phyloP scores from a whole-genome alignment of 2,113 vertebrate species.

The Leptobrachium leishanense region DNA sequence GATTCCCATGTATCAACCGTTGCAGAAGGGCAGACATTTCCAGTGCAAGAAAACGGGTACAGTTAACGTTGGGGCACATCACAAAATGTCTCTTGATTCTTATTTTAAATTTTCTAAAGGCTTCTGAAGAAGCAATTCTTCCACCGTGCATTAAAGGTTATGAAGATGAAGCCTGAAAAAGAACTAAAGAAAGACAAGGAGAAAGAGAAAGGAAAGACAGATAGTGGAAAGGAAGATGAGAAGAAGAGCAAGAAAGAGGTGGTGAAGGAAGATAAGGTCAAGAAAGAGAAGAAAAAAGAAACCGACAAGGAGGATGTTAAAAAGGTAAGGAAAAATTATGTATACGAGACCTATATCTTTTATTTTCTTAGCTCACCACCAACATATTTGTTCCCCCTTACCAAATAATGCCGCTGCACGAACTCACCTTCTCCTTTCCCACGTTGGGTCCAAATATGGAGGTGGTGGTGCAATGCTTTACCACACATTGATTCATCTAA shows the following conservation, averaged over 20 bases:
- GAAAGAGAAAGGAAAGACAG: constrained; percentile 71
- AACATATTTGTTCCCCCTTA: too few species aligned
- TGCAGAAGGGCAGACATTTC: too few species aligned
- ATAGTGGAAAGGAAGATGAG: constrained; percentile 85
- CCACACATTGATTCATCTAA: too few species aligned
- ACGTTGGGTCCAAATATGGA: too few species aligned
- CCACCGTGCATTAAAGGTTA: constrained; percentile 94
- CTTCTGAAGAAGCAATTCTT: constrained; percentile 98
- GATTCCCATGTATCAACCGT: too few species aligned
- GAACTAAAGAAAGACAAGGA: constrained; percentile 86
- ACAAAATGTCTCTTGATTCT: too few species aligned
- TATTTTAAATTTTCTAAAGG: constrained; percentile 61
- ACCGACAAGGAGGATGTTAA: constrained; percentile 85
- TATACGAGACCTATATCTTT: background rate
- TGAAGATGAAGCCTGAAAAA: constrained; percentile 97
- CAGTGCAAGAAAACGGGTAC: too few species aligned
- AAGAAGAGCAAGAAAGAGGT: constrained; percentile 81
- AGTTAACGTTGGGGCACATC: too few species aligned
- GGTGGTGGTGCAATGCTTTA: too few species aligned
- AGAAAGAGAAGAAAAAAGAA: constrained; percentile 86
- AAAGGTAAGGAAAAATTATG: constrained; percentile 66
- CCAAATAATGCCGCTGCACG: too few species aligned
- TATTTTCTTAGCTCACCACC: too few species aligned
- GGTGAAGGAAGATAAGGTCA: constrained; percentile 73
- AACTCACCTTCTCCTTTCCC: too few species aligned